Percentiles rank a stretch among this genome's conserved stretches.
Evolutionary conservation across 2,113 vertebrate species (phyloP).

Genomic region (Pseudolaguvia tuberculata): DNA sequence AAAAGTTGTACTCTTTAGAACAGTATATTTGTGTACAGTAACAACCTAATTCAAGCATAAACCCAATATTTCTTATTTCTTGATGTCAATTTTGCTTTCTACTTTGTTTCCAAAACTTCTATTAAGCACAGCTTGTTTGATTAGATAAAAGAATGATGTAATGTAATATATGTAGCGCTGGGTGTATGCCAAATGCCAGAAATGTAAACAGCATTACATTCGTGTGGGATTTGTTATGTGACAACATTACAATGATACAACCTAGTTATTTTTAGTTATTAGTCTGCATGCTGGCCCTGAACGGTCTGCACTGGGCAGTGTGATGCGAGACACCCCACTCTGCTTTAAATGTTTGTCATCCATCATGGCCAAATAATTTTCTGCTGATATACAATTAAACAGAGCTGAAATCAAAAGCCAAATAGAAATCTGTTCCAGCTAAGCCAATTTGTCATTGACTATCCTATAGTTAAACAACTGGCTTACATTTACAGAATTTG

Average conservation of each 20-base stretch:
- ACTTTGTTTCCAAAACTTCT: no score
- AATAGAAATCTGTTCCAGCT: not conserved
- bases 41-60: no score
- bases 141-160: no score
- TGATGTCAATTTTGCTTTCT: no score
- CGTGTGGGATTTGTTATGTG: no score
- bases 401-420: not conserved
- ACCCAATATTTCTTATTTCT: no score
- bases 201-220: no score
- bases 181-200: no score
- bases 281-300: not conserved
- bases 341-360: not conserved
- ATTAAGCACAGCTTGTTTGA: no score
- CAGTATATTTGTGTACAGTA: not conserved
- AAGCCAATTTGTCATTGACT: not conserved
- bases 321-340: conserved; percentile 5
- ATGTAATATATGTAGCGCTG: no score
- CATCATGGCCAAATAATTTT: not conserved
- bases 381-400: not conserved
- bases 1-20: no score
- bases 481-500: no score
- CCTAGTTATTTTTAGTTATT: not conserved
- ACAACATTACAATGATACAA: not conserved
- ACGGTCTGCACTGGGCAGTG: not conserved
- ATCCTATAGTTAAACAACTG: not conserved